Conservation (phyloP, 2,888 invertebrate species). For the Eubasilissa splendida region DNA sequence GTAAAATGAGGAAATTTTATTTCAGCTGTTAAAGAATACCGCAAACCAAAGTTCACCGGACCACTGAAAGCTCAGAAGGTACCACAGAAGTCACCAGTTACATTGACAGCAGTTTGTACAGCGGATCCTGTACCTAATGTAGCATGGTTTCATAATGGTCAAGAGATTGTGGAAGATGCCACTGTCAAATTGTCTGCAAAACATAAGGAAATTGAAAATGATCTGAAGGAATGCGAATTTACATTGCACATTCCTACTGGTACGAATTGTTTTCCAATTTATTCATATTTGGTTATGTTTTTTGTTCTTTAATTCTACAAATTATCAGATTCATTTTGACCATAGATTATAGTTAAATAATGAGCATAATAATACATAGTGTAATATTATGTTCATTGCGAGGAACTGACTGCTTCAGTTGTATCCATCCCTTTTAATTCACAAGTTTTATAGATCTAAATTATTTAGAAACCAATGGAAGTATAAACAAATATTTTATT, state of each 20-base stretch:
- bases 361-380: too few relatives aligned
- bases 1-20: neutral
- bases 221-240: conserved; percentile 86
- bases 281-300: neutral
- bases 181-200: conserved; percentile 77
- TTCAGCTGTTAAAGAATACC: conserved; percentile 82
- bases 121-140: conserved; percentile 93
- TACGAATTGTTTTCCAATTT: conserved; percentile 59
- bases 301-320: neutral
- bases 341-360: too few relatives aligned
- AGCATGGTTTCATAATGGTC: conserved; percentile 86
- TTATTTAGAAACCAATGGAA: neutral
- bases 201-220: conserved; percentile 80
- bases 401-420: neutral
- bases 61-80: conserved; percentile 81
- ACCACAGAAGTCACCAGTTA: conserved; percentile 78
- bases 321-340: neutral
- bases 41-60: conserved; percentile 82
- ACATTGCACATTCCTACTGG: conserved; percentile 84
- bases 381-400: too few relatives aligned
- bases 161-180: conserved; percentile 77
- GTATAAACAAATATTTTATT: conserved; percentile 2
- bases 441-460: neutral
- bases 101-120: conserved; percentile 82
- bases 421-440: neutral